Base-by-base conservation (phyloP, 2,888 invertebrate species). In the Eilema griseolum region DNA sequence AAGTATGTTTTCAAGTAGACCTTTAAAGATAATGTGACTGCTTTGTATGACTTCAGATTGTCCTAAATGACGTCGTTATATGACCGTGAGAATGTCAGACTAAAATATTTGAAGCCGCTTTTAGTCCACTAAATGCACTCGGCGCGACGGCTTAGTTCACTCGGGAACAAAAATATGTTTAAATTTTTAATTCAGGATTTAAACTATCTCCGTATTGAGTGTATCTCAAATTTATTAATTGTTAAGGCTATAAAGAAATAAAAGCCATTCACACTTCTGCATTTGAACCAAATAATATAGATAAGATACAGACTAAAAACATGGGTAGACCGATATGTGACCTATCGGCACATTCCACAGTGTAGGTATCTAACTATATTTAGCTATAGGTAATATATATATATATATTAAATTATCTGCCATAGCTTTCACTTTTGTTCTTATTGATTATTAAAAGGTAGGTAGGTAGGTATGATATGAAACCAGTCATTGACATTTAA, bases 1-100 rank as follows among this genome's bases (percentile, higher is more conserved):
- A 65, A 69, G 57, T 65, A 14, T 61, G 26, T 61, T 46, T 52
- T 62, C 56, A 68, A 61, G 56, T 68, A 52, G 4, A 28, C 12
- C 14, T 56, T 14, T 23, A 31, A 16, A 23, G 23, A 31, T 37
- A 37, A 24, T 57, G 31, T 57, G 2, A 12, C 16, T 31, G 31
- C n/a, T 59, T 14, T 26, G 11, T 33, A 31, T 33, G 10, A 61
- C 31, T 61, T n/a, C n/a, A 61, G 61, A 28, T 20, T 31, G 3
- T 8, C 31, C 33, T 28, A 28, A 61, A 61, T n/a, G 61, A 8
- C 61, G n/a, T 61, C 20, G n/a, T 28, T 26, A 31, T n/a, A 20
- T 61, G 61, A 12, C 16, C 66, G 66, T 66, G 57, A 57, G 66
- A 66, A 66, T 37, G 57, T 33, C 16, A 52, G 24, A 24, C 57